These are phyloP conservation scores for Margaritifera margaritifera DNA, from an alignment of 2,888 invertebrate genomes.

Conservation along the genomic window DNA sequence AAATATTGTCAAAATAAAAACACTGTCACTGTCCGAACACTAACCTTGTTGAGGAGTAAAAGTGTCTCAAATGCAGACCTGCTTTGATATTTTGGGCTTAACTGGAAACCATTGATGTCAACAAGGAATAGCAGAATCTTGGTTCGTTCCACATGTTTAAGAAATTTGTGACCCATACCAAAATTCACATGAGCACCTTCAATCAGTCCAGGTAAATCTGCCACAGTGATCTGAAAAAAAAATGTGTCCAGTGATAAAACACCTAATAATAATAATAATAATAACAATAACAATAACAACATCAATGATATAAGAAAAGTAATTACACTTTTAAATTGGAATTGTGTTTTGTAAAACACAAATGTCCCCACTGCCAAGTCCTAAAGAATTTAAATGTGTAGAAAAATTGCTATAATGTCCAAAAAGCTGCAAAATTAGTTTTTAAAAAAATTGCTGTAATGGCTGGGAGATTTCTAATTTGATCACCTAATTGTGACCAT, in stretches of 20 bases:
- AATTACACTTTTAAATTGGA: neutral
- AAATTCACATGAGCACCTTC: slow-evolving; percentile 94
- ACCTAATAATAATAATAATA: neutral
- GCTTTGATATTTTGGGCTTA: slow-evolving; percentile 80
- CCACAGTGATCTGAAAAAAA: slow-evolving; percentile 81
- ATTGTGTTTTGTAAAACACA: too few relatives aligned
- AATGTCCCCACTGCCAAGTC: too few relatives aligned
- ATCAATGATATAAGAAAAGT: neutral
- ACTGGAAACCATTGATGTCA: slow-evolving; percentile 91
- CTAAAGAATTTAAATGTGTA: too few relatives aligned
- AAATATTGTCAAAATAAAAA: too few relatives aligned
- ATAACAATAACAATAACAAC: neutral
- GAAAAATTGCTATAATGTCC: too few relatives aligned
- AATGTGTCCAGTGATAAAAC: neutral
- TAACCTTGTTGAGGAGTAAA: slow-evolving; percentile 82
- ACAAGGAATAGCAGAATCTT: slow-evolving; percentile 89
- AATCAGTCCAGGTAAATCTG: slow-evolving; percentile 96
- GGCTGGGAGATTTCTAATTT: too few relatives aligned
- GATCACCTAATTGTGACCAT: too few relatives aligned
- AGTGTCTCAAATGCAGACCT: slow-evolving; percentile 88
- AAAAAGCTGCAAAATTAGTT: too few relatives aligned
- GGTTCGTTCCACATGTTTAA: slow-evolving; percentile 95
- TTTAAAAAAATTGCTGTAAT: too few relatives aligned
- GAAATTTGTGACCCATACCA: slow-evolving; percentile 82
- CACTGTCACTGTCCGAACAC: too few relatives aligned